Evolutionary conservation across 2,113 vertebrate species (phyloP), one percentile per base, ranked within the genome.

Genomic region (Stegostoma tigrinum): DNA sequence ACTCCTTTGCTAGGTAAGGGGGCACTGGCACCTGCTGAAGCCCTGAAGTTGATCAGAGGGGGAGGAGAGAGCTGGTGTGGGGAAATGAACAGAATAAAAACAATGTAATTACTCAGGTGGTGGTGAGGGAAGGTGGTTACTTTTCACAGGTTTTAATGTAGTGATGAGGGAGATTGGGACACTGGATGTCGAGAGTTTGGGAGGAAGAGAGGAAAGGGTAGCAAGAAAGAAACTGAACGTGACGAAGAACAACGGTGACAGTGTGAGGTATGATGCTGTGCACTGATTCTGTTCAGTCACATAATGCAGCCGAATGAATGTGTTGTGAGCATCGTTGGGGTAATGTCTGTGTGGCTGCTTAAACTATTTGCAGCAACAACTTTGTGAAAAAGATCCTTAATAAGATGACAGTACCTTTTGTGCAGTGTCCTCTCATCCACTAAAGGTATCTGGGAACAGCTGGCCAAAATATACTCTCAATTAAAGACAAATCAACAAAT

Each of bases 391-490:
- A 52, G 1, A 0, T 21, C 24, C 10, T 30, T 27, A 14, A 52
- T 89, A 30, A 27, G 86, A 30, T 52, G 86, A 3, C 48, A 30
- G 2, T 89, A 27, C 48, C 27, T 17, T 61, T 23, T 12, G 85
- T 55, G 48, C 30, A 2, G 87, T 34, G 87, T 34, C 27, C 19
- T 10, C 21, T 15, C 27, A 15, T 90, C 52, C 10, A 90, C 64
- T 34, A 90, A 34, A 90, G 12, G 34, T 0, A 17, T 30, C 52
- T 19, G 87, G 87, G 27, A 90, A 61, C 87, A 90, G 52, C 87
- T 61, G 87, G 87, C 30, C 30, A 90, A 90, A 90, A 61, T 90
- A 90, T 61, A 17, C 52, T 55, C 87, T 61, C 87, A 90, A 90
- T 90, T 61, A 90, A 61, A 90, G 10, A 90, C 27, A 90, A 90